Conservation (phyloP, 1,140 invertebrate species). For the Chrysoperla carnea region DNA sequence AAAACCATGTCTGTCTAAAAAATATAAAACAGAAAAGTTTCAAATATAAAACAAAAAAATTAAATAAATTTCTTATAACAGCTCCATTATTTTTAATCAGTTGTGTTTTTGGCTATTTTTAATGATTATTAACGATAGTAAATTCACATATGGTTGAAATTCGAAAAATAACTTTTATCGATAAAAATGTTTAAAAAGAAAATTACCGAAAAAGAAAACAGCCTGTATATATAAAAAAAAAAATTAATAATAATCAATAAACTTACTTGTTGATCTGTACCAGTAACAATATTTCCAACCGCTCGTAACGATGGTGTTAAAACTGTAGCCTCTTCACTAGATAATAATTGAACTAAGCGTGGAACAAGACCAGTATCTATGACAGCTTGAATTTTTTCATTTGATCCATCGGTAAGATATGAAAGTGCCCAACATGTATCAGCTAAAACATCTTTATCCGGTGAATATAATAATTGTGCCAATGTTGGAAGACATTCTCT, state of each 20-base stretch:
- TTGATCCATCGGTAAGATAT: constrained; percentile 86
- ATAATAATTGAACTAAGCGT: constrained; percentile 56
- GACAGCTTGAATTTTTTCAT: constrained; percentile 81
- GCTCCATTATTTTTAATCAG: no score
- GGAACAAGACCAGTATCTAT: constrained; percentile 53
- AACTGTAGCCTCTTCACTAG: constrained; percentile 49
- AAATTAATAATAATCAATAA: background rate
- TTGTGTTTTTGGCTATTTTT: no score
- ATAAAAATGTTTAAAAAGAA: no score
- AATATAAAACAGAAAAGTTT: constrained; percentile 1
- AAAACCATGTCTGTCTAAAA: constrained; percentile 84
- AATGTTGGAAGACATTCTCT: constrained; percentile 67
- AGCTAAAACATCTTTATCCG: constrained; percentile 61
- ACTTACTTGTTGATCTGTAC: constrained; percentile 50
- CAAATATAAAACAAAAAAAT: no score
- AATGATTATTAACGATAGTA: no score
- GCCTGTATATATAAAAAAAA: no score
- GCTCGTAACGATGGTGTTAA: constrained; percentile 80
- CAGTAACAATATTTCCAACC: constrained; percentile 77
- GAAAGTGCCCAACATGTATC: constrained; percentile 96
- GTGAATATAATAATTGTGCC: constrained; percentile 51
- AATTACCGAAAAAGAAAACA: no score
- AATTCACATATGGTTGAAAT: no score
- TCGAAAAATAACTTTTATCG: no score
- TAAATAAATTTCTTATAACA: background rate